Evolutionary conservation across 2,888 invertebrate genomes (phyloP).

Genomic region (Sinohyriopsis cumingii): DNA sequence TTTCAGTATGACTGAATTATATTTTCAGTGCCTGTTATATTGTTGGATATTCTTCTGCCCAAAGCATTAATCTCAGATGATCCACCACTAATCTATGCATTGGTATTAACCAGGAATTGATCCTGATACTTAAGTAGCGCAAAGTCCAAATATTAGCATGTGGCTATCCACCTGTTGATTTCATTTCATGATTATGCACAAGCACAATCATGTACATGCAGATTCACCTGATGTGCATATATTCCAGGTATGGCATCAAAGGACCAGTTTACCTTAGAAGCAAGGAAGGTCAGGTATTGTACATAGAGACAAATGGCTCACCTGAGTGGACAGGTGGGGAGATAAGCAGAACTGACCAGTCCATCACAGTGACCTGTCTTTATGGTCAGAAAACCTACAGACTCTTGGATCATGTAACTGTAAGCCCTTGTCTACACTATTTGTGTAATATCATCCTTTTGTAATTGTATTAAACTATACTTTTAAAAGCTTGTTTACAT

Average conservation of each 20-base stretch:
- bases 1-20: no score
- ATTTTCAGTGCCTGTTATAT: no score
- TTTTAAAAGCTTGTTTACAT: no score
- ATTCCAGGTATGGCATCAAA: conserved; percentile 68
- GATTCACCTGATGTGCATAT: neutral
- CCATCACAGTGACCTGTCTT: conserved; percentile 52
- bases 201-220: neutral
- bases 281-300: conserved; percentile 60
- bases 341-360: conserved; percentile 37
- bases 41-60: no score
- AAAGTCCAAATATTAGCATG: neutral
- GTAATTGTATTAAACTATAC: no score
- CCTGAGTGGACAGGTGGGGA: conserved; percentile 56
- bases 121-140: neutral
- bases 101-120: no score
- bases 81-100: no score
- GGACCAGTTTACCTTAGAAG: conserved; percentile 66
- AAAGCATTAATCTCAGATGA: no score
- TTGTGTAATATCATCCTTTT: no score
- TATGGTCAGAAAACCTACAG: conserved; percentile 58
- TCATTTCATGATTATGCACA: no score
- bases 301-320: conserved; percentile 29
- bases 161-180: no score
- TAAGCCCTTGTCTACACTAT: conserved; percentile 31
- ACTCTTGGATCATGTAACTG: conserved; percentile 69